Conservation (phyloP, 2,888 invertebrate genomes). For the Drosophila prostipennis region DNA sequence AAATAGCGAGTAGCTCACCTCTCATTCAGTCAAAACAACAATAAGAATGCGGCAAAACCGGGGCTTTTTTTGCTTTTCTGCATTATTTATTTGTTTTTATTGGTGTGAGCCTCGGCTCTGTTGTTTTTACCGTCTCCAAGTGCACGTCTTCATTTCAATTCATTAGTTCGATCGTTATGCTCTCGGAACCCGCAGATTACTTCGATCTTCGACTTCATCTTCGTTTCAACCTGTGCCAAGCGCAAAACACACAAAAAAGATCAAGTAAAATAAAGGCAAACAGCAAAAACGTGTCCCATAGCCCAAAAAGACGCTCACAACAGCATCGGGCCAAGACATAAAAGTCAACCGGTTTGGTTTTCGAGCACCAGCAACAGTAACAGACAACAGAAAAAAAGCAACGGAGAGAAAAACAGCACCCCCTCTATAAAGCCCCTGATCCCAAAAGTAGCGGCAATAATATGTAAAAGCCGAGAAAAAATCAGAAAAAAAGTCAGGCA, state of each 20-base stretch:
- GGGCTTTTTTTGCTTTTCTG: slow-evolving; percentile 7
- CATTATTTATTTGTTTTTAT: slow-evolving; percentile 25
- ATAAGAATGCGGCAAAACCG: slow-evolving; percentile 37
- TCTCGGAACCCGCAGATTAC: slow-evolving; percentile 27
- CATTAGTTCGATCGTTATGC: slow-evolving; percentile 26
- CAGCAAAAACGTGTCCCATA: slow-evolving; percentile 46
- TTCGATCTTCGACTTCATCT: slow-evolving; percentile 53
- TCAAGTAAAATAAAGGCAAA: slow-evolving; percentile 50
- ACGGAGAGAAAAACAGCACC: slow-evolving; percentile 5
- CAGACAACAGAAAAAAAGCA: slow-evolving; percentile 5
- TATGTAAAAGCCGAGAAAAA: slow-evolving; percentile 37
- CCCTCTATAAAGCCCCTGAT: slow-evolving; percentile 1
- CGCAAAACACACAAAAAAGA: slow-evolving; percentile 43
- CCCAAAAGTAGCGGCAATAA: slow-evolving; percentile 19
- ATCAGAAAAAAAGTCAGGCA: slow-evolving; percentile 20
- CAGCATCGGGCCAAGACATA: slow-evolving; percentile 66
- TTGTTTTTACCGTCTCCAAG: slow-evolving; percentile 17
- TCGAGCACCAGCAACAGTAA: slow-evolving; percentile 37
- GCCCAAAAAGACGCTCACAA: slow-evolving; percentile 46
- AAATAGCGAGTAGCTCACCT: slow-evolving; percentile 10
- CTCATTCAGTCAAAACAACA: slow-evolving; percentile 24
- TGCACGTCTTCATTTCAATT: slow-evolving; percentile 37
- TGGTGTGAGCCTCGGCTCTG: neutral
- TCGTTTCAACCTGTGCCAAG: slow-evolving; percentile 73
- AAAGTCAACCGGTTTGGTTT: slow-evolving; percentile 75